Conservation (phyloP, 2,797 vertebrate genomes). For the Limosa lapponica region DNA sequence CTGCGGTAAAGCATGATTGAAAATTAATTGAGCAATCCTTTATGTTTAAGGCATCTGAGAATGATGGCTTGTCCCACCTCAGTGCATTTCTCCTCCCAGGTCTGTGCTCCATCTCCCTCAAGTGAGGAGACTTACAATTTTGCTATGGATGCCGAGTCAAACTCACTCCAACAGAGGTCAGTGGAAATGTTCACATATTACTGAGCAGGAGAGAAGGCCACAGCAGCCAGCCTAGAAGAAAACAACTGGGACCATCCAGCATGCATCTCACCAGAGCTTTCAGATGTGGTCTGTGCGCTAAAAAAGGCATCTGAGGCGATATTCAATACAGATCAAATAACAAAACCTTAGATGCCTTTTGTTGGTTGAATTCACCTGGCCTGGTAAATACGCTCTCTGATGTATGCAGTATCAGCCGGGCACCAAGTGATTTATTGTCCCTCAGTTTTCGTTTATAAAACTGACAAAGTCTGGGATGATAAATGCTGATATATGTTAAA, state of each 20-base stretch:
- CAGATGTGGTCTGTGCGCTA: neutral
- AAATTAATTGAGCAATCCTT: neutral
- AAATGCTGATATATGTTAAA: constrained; percentile 83
- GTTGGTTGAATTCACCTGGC: neutral
- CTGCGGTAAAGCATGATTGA: neutral
- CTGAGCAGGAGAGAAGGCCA: neutral
- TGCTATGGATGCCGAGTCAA: neutral
- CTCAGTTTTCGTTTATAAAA: constrained; percentile 80
- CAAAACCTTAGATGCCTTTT: constrained; percentile 19
- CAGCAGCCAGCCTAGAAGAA: neutral
- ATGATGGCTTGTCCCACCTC: neutral
- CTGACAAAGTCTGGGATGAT: constrained; percentile 83
- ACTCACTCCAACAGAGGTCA: neutral
- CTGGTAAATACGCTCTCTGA: constrained; percentile 31
- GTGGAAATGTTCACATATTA: neutral
- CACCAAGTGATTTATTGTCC: constrained; percentile 77
- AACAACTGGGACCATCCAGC: neutral
- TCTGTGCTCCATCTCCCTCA: neutral
- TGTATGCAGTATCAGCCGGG: constrained; percentile 21
- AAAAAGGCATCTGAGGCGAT: neutral
- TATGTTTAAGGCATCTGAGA: neutral
- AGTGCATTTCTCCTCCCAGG: neutral
- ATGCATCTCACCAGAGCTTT: neutral
- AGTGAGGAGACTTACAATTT: neutral
- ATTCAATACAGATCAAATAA: neutral